Evolutionary conservation across 2,113 vertebrate genomes (phyloP).

Genomic region (Anas platyrhynchos): DNA sequence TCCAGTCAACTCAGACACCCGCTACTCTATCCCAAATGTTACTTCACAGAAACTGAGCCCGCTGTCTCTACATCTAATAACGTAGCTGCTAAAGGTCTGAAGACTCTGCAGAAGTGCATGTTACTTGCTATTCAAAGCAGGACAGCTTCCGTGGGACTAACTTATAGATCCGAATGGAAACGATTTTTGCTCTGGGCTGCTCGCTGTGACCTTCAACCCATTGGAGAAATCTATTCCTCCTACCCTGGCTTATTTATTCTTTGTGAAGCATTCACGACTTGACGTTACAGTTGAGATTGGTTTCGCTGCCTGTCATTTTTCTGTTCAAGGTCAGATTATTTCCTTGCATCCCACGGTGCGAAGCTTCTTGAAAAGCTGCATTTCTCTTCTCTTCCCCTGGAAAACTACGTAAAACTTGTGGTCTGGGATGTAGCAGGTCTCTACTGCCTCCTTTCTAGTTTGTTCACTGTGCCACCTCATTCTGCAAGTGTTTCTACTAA

Average conservation of each 20-base stretch:
- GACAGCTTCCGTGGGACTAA: slow-evolving; percentile 18
- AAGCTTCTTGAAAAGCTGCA: not conserved
- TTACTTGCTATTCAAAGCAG: slow-evolving; percentile 56
- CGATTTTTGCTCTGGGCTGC: slow-evolving; percentile 60
- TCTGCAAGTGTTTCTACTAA: not conserved
- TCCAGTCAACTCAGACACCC: not conserved
- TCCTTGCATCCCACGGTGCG: not conserved
- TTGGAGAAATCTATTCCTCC: slow-evolving; percentile 61
- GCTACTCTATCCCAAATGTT: not conserved
- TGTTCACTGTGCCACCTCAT: not conserved
- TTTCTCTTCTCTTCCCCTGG: not conserved
- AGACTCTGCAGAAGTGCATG: not conserved
- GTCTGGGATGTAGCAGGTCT: not conserved
- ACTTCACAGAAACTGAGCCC: not conserved
- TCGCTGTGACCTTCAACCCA: slow-evolving; percentile 42
- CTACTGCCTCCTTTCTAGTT: not conserved
- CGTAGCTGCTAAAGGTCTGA: not conserved
- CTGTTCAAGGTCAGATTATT: not conserved
- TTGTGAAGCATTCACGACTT: slow-evolving; percentile 63
- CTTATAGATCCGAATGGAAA: slow-evolving; percentile 62
- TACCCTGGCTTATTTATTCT: slow-evolving; percentile 43
- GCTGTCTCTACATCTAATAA: not conserved
- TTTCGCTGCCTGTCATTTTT: slow-evolving; percentile 22
- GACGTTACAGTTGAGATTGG: slow-evolving; percentile 12
- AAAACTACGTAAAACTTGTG: not conserved